Conservation (phyloP, 2,888 invertebrate genomes). For the Sicus ferrugineus region DNA sequence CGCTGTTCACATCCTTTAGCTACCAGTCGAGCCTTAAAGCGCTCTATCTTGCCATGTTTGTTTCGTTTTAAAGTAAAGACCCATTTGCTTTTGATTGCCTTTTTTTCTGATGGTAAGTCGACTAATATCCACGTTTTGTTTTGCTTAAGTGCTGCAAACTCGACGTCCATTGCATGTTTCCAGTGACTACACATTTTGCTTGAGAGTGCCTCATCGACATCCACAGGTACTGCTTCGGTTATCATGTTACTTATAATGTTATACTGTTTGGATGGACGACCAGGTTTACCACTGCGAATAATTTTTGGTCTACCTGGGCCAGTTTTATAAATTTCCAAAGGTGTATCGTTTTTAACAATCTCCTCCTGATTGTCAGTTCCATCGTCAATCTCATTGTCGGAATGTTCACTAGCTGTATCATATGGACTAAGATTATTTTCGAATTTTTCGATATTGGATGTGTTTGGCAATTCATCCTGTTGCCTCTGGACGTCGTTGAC, state of each 20-base stretch:
- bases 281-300: slow-evolving; percentile 18
- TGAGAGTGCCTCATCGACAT: slow-evolving; percentile 19
- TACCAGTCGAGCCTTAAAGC: slow-evolving; percentile 37
- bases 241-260: slow-evolving; percentile 15
- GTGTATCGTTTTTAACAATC: no score
- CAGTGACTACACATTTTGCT: slow-evolving; percentile 28
- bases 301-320: slow-evolving; percentile 29
- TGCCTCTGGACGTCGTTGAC: neutral
- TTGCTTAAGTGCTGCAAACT: slow-evolving; percentile 27
- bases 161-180: slow-evolving; percentile 34
- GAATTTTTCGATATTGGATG: neutral
- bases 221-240: slow-evolving; percentile 28
- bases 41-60: slow-evolving; percentile 37
- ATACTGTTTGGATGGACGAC: slow-evolving; percentile 35
- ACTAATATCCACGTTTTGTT: slow-evolving; percentile 35
- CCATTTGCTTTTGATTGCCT: slow-evolving; percentile 34
- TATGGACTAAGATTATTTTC: neutral
- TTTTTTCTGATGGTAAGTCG: slow-evolving; percentile 29
- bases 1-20: slow-evolving; percentile 35
- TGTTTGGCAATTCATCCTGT: neutral
- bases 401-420: no score
- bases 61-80: slow-evolving; percentile 34
- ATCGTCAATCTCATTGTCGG: neutral
- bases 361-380: neutral
- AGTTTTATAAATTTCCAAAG: slow-evolving; percentile 4